A percentile compares a stretch with the other conserved stretches of the same genome.
phyloP scores from a whole-genome alignment of 2,888 invertebrate genomes.

The Amphipyra tragopoginis region DNA sequence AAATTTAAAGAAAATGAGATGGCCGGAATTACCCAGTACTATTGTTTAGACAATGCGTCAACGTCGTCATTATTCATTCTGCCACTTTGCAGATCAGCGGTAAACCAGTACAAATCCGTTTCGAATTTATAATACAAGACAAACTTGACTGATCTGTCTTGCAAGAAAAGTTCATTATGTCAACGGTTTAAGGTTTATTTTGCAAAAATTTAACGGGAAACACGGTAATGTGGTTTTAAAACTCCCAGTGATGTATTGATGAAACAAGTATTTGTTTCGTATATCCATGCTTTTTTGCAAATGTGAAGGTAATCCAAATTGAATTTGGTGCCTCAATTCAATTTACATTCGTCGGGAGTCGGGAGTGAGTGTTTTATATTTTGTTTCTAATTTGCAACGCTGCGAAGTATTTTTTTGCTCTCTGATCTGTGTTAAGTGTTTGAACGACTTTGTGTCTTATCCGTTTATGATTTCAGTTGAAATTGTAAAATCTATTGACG shows the following conservation, averaged over 20 bases:
- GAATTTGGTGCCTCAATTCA: constrained; percentile 65
- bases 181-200: constrained; percentile 18
- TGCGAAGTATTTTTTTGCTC: constrained; percentile 30
- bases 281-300: constrained; percentile 58
- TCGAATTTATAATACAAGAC: constrained; percentile 47
- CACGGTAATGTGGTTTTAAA: constrained; percentile 19
- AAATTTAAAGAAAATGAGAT: neutral
- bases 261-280: constrained; percentile 58
- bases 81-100: constrained; percentile 69
- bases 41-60: constrained; percentile 65
- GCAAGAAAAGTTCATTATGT: neutral
- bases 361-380: constrained; percentile 56
- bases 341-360: constrained; percentile 61
- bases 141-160: constrained; percentile 6
- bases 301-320: constrained; percentile 69
- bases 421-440: constrained; percentile 9
- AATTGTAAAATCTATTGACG: neutral
- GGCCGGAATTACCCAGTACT: constrained; percentile 16
- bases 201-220: constrained; percentile 9
- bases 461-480: neutral
- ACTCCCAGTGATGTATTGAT: constrained; percentile 54
- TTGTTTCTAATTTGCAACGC: constrained; percentile 60
- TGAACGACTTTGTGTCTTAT: too few relatives aligned
- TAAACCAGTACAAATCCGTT: constrained; percentile 56
- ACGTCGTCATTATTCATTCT: constrained; percentile 72